phyloP scores from a whole-genome alignment of 2,113 vertebrate species.

The Salvelinus namaycush region DNA sequence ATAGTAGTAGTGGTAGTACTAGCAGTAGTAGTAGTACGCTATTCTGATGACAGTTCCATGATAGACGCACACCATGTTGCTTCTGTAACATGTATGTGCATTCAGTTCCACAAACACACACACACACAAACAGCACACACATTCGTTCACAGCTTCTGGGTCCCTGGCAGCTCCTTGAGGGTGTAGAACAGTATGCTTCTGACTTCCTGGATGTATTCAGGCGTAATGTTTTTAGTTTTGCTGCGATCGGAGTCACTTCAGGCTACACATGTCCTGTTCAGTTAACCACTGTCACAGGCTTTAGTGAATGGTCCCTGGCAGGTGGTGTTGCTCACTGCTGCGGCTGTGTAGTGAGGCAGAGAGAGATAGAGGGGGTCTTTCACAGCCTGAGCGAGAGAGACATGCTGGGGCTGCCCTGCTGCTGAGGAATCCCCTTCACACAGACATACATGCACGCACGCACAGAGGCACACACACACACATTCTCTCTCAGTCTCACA shows the following conservation, averaged over 20 bases:
- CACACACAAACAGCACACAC: neutral
- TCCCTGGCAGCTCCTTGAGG: conserved; percentile 23
- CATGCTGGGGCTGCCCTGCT: too few species aligned
- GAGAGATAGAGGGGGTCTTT: neutral
- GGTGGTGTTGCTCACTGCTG: conserved; percentile 45
- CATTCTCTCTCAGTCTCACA: neutral
- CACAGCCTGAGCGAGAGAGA: neutral
- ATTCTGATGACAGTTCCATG: too few species aligned
- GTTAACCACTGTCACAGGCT: conserved; percentile 56
- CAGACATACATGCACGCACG: too few species aligned
- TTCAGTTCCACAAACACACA: neutral
- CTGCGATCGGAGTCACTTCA: conserved; percentile 64
- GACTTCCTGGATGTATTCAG: conserved; percentile 52
- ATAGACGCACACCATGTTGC: too few species aligned
- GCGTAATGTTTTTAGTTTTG: conserved; percentile 66
- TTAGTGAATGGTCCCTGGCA: conserved; percentile 48
- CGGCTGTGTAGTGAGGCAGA: neutral
- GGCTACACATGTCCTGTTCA: conserved; percentile 64
- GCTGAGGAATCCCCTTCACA: neutral
- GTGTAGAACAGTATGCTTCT: conserved; percentile 41
- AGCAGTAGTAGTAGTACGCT: too few species aligned
- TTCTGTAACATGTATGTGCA: neutral
- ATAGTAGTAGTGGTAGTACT: too few species aligned
- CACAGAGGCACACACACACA: neutral
- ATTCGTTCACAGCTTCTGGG: too few species aligned